Base-by-base conservation (phyloP, 2,113 vertebrate species). In the Cololabis saira region DNA sequence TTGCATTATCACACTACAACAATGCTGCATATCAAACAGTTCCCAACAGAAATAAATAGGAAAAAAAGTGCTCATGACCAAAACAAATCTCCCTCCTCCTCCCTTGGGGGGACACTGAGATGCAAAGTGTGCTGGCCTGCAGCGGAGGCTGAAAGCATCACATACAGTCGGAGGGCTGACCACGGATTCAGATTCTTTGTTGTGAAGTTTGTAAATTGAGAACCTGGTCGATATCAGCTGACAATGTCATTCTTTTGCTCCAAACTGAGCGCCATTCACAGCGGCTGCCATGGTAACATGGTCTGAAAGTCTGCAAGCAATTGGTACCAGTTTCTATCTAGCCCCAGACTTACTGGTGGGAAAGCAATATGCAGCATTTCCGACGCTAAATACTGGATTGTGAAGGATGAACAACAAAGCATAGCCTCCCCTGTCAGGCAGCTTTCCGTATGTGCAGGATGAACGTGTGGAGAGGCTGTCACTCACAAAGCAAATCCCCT, bases 281-380 rank as follows among this genome's bases (percentile, higher is more conserved):
- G 80, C 67, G 74, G 92, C 92, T 93, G 90, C 92, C 92, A 94
- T 94, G 93, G 93, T 87, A 94, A 94, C 93, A 2, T 89, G 88
- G 83, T 77, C 85, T 93, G 90, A 91, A 91, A 93, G 90, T 91
- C 90, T 50, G 78, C 71, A 89, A 79, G 90, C 87, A 89, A 92
- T 91, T 74, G 89, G 92, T 93, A 92, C 90, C 91, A 92, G 88
- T 93, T 93, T 91, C 80, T 92, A 88, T 88, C 90, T 87, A 91
- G 89, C 81, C 85, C 87, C 84, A 69, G 80, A 81, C 79, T 86
- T 87, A 90, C 89, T 88, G 86, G 82, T 85, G 83, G 78, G 71
- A 85, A 84, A 80, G 85, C 66, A 85, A 91, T 86, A 89, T 87
- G 90, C 89, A 78, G 76, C 67, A 16, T 67, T 71, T 77, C 72